Conservation (phyloP, 2,888 invertebrate species). For the Parnassius apollo region DNA sequence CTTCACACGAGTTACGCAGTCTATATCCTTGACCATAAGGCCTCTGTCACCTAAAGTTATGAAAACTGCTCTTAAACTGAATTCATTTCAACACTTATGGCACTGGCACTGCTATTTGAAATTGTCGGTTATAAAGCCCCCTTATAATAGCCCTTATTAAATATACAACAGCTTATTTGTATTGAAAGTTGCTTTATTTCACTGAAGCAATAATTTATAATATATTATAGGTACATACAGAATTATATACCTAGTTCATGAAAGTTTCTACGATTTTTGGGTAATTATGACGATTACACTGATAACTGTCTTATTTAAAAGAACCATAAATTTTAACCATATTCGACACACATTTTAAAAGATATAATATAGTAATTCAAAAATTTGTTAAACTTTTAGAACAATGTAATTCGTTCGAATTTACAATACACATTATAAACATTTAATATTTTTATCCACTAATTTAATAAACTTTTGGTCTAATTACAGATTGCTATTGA, state of each 20-base stretch:
- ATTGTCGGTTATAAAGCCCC: too few relatives aligned
- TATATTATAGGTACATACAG: slow-evolving; percentile 48
- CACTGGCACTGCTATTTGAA: too few relatives aligned
- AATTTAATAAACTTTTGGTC: slow-evolving; percentile 23
- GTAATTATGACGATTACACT: slow-evolving; percentile 36
- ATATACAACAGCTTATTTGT: slow-evolving; percentile 31
- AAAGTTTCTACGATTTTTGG: slow-evolving; percentile 29
- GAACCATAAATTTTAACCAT: slow-evolving; percentile 17
- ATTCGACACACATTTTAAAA: slow-evolving; percentile 14
- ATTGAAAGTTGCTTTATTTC: slow-evolving; percentile 65
- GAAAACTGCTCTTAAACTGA: too few relatives aligned
- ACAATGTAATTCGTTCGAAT: slow-evolving; percentile 18
- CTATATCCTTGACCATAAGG: too few relatives aligned
- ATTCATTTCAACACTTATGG: too few relatives aligned
- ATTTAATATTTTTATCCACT: slow-evolving; percentile 19
- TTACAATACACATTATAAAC: slow-evolving; percentile 22
- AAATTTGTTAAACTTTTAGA: slow-evolving; percentile 17
- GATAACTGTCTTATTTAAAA: slow-evolving; percentile 39
- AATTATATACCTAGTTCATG: slow-evolving; percentile 38
- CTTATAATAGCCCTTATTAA: not conserved
- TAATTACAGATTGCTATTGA: slow-evolving; percentile 16
- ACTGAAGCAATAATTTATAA: slow-evolving; percentile 62
- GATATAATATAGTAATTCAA: slow-evolving; percentile 12
- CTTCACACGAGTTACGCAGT: too few relatives aligned
- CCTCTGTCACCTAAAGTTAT: too few relatives aligned